phyloP scores from a whole-genome alignment of 1,140 invertebrate species.

The Sweltsa coloradensis region DNA sequence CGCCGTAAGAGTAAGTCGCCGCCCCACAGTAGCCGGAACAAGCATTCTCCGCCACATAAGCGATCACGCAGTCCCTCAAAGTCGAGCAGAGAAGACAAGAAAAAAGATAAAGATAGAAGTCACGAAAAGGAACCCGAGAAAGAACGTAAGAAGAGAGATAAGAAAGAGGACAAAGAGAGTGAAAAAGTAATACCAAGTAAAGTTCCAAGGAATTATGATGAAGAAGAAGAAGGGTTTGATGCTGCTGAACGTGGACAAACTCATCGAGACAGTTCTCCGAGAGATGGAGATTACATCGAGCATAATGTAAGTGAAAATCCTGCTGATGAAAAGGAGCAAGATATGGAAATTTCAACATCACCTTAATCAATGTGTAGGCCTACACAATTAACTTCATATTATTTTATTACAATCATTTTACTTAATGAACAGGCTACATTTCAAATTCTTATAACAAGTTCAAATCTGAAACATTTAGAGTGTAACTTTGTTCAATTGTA shows the following conservation, averaged over 20 bases:
- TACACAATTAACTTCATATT: no score
- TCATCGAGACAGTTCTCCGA: slow-evolving; percentile 1
- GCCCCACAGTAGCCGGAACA: slow-evolving; percentile 31
- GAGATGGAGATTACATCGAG: slow-evolving; percentile 19
- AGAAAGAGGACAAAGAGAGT: slow-evolving; percentile 20
- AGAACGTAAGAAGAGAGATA: slow-evolving; percentile 19
- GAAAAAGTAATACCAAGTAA: slow-evolving; percentile 23
- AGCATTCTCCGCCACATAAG: slow-evolving; percentile 21
- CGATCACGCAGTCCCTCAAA: slow-evolving; percentile 19
- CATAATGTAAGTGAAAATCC: slow-evolving; percentile 12
- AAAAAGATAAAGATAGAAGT: slow-evolving; percentile 23
- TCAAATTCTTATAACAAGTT: no score
- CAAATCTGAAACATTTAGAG: no score
- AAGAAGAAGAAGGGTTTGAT: slow-evolving; percentile 36
- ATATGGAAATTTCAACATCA: slow-evolving; percentile 41
- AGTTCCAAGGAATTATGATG: slow-evolving; percentile 37
- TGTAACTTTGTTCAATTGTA: no score
- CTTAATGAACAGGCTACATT: neutral
- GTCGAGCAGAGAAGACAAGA: slow-evolving; percentile 19
- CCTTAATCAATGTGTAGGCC: slow-evolving; percentile 13
- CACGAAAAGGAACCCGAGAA: slow-evolving; percentile 14
- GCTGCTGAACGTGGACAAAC: slow-evolving; percentile 11
- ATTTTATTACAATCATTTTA: neutral
- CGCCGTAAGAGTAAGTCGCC: slow-evolving; percentile 29
- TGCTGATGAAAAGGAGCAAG: slow-evolving; percentile 14